Evolutionary conservation across 2,797 vertebrate genomes (phyloP).

Genomic region (Paguma larvata): DNA sequence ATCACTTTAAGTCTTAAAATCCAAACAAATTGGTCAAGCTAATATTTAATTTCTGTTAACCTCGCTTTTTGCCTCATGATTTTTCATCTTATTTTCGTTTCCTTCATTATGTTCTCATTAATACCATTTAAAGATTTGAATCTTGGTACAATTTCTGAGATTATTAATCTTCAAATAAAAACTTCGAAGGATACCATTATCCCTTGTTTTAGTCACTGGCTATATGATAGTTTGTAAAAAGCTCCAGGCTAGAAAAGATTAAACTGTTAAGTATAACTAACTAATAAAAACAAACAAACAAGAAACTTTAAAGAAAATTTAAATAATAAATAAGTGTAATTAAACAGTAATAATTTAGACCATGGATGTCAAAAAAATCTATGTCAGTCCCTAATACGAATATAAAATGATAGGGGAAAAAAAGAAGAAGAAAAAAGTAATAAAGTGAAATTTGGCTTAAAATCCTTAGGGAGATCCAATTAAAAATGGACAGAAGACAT

Average conservation of each 20-base stretch:
- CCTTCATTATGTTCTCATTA: conserved; percentile 60
- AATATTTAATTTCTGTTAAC: conserved; percentile 62
- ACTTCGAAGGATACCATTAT: neutral
- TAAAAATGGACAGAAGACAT: neutral
- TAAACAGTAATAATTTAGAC: conserved; percentile 53
- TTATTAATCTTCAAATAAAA: conserved; percentile 38
- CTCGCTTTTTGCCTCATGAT: conserved; percentile 53
- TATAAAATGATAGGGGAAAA: conserved; percentile 1
- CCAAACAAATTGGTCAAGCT: conserved; percentile 19
- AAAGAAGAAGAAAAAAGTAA: neutral
- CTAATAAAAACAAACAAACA: too few relatives aligned
- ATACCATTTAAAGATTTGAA: conserved; percentile 20
- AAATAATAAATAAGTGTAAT: neutral
- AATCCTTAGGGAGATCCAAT: neutral
- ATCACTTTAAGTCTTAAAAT: conserved; percentile 72
- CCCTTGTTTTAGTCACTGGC: conserved; percentile 10
- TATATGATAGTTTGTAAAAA: conserved; percentile 13
- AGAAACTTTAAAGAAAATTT: too few relatives aligned
- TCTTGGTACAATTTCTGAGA: conserved; percentile 12
- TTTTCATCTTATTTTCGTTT: conserved; percentile 72
- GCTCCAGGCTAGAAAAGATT: conserved; percentile 39
- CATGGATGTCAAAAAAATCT: neutral
- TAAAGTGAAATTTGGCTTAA: conserved; percentile 15
- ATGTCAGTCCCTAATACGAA: neutral
- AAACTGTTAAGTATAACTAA: conserved; percentile 15